These are phyloP conservation scores for Pachydiplax longipennis DNA, from an alignment of 2,888 invertebrate species.

Conservation along the genomic window DNA sequence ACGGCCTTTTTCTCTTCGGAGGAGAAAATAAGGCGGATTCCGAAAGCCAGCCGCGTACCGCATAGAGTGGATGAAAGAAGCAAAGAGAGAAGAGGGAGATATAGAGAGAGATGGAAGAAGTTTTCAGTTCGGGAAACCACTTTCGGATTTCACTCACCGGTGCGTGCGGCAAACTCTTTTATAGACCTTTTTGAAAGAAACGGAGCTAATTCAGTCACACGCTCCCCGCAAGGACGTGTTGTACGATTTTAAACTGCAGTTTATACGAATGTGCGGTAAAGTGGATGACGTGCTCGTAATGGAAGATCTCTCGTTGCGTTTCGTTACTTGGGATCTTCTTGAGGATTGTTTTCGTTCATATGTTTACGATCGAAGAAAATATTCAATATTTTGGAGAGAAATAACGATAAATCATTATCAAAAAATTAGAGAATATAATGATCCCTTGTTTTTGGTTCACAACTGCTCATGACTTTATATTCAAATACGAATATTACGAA, in stretches of 20 bases:
- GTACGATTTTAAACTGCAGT: slow-evolving; percentile 12
- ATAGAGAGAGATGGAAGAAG: not conserved
- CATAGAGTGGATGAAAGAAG: not conserved
- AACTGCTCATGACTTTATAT: too few species aligned
- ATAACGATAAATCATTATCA: too few species aligned
- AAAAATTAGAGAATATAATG: too few species aligned
- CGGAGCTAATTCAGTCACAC: slow-evolving; percentile 25
- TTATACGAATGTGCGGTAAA: not conserved
- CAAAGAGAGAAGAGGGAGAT: not conserved
- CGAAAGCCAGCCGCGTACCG: not conserved
- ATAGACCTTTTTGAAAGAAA: slow-evolving; percentile 13
- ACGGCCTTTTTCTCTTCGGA: not conserved
- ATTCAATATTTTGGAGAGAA: too few species aligned
- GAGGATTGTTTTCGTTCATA: too few species aligned
- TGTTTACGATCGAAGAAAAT: too few species aligned
- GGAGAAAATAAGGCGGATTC: not conserved
- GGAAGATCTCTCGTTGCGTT: not conserved
- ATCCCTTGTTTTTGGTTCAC: too few species aligned
- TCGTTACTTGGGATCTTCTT: too few species aligned
- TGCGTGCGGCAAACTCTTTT: slow-evolving; percentile 25
- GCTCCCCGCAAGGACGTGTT: not conserved
- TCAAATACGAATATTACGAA: too few species aligned
- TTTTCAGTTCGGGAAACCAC: not conserved
- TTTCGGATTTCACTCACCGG: not conserved
- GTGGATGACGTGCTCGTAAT: not conserved